phyloP scores from a whole-genome alignment of 1,140 invertebrate genomes.

The Aethina tumida region DNA sequence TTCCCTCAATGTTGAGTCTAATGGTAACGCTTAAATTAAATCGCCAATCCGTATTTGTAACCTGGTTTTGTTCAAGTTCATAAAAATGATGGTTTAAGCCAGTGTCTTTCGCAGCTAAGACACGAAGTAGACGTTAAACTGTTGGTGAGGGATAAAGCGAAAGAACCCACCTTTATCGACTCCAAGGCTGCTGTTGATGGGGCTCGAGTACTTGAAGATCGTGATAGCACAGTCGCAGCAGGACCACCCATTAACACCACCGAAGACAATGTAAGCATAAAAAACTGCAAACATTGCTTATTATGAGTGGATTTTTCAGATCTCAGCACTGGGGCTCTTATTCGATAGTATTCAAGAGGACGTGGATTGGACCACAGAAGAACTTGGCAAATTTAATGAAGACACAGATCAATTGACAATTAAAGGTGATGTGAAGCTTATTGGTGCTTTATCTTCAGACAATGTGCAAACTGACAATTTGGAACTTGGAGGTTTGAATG shows the following conservation, averaged over 20 bases:
- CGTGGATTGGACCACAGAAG: not conserved
- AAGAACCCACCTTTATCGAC: too few relatives aligned
- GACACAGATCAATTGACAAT: slow-evolving; percentile 16
- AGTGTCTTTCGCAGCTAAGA: too few relatives aligned
- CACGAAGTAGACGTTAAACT: too few relatives aligned
- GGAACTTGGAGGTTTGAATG: slow-evolving; percentile 17
- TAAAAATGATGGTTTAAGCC: too few relatives aligned
- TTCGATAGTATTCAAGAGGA: not conserved
- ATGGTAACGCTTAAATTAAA: not conserved
- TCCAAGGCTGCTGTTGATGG: too few relatives aligned
- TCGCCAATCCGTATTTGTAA: too few relatives aligned
- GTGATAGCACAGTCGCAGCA: slow-evolving; percentile 1
- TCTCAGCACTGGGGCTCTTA: not conserved
- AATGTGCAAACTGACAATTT: slow-evolving; percentile 14
- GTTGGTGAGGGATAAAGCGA: too few relatives aligned
- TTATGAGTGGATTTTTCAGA: not conserved
- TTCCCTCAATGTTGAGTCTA: too few relatives aligned
- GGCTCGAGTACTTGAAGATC: too few relatives aligned
- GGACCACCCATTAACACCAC: slow-evolving; percentile 2
- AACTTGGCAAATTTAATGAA: slow-evolving; percentile 15
- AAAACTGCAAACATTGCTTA: slow-evolving; percentile 2
- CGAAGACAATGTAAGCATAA: not conserved
- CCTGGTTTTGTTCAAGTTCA: too few relatives aligned
- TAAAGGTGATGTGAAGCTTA: slow-evolving; percentile 11
- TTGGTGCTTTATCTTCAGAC: too few relatives aligned